Evolutionary conservation across 1,140 invertebrate species (phyloP).

Genomic region (Vollenhovia emeryi): DNA sequence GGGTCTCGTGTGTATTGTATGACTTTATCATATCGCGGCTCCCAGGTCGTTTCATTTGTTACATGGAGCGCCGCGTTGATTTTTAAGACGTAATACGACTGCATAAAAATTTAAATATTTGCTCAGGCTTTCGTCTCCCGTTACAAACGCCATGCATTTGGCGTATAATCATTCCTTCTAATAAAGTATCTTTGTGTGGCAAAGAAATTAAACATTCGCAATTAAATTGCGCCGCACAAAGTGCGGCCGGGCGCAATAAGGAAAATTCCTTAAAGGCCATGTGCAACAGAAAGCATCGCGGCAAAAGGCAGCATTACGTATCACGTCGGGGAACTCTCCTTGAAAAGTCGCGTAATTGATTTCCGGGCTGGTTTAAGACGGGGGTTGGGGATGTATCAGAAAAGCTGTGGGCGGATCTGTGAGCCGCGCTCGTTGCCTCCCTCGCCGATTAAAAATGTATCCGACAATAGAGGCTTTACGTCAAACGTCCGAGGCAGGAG

Average conservation of each 20-base stretch:
- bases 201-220: conserved; percentile 14
- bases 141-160: not conserved
- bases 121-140: not conserved
- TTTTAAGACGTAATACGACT: not conserved
- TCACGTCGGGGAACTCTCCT: conserved; percentile 37
- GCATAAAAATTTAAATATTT: not conserved
- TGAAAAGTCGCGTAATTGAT: conserved; percentile 54
- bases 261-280: conserved; percentile 17
- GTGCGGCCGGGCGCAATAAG: not conserved
- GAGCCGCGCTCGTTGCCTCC: conserved; percentile 35
- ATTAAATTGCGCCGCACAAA: not conserved
- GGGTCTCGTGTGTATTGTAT: not conserved
- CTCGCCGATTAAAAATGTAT: conserved; percentile 76
- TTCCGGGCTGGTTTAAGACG: conserved; percentile 8
- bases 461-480: conserved; percentile 75
- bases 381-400: not conserved
- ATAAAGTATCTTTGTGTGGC: not conserved
- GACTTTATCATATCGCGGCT: conserved; percentile 30
- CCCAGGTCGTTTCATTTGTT: not conserved
- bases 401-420: conserved; percentile 53
- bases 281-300: not conserved
- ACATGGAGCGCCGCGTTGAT: too few species aligned
- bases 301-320: conserved; percentile 31
- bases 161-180: not conserved
- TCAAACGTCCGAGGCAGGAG: conserved; percentile 76